These are phyloP conservation scores for Nomada ferruginata DNA, from an alignment of 2,888 invertebrate genomes.

Conservation along the genomic window DNA sequence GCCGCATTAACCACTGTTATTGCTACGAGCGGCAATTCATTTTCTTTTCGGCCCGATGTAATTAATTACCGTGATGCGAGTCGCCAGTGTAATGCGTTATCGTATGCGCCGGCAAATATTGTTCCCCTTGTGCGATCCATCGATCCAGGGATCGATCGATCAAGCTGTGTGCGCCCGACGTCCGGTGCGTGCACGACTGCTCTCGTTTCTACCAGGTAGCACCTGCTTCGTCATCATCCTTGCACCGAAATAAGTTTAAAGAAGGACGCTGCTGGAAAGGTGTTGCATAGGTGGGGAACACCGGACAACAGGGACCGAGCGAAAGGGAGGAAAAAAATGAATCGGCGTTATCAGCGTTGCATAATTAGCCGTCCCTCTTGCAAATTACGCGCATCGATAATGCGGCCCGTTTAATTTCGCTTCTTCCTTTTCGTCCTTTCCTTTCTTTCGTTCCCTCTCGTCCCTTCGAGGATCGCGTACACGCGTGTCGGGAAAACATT, in stretches of 20 bases:
- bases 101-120: constrained; percentile 60
- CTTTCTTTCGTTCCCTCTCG: background rate
- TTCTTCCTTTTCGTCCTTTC: background rate
- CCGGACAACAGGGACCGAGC: background rate
- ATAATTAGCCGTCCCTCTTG: constrained; percentile 58
- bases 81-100: constrained; percentile 56
- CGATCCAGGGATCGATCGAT: constrained; percentile 70
- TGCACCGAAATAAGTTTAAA: constrained; percentile 3
- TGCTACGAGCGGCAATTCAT: constrained; percentile 63
- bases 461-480: background rate
- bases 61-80: constrained; percentile 62
- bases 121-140: constrained; percentile 63
- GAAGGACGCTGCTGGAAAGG: constrained; percentile 3
- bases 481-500: constrained; percentile 13
- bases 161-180: constrained; percentile 59
- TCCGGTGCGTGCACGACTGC: constrained; percentile 56
- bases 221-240: constrained; percentile 65
- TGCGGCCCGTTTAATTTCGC: constrained; percentile 28
- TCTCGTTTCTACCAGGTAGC: constrained; percentile 59
- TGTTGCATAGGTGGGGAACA: background rate
- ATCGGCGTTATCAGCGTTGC: constrained; percentile 62
- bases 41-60: constrained; percentile 62
- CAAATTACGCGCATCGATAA: constrained; percentile 66
- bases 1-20: constrained; percentile 69
- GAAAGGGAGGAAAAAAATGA: constrained; percentile 37